Conservation (phyloP, 2,113 vertebrate species). For the Prionailurus bengalensis region DNA sequence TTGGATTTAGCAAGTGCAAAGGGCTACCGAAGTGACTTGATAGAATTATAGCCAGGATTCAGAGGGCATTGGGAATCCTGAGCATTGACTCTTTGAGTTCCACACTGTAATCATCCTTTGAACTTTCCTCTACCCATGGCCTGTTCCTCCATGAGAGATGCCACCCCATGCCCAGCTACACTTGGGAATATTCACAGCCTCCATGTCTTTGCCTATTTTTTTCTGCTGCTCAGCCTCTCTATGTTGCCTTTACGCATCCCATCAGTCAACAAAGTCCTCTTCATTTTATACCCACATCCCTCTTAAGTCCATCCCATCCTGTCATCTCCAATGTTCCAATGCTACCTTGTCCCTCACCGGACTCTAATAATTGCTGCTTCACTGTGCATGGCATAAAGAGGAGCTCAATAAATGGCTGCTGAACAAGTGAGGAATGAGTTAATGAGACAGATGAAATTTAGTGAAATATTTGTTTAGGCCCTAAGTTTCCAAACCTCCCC, state of each 20-base stretch:
- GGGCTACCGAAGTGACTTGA: conserved; percentile 24
- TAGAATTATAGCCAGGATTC: conserved; percentile 55
- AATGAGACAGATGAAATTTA: neutral
- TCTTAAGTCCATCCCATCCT: neutral
- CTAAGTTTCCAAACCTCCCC: neutral
- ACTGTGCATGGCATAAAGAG: neutral
- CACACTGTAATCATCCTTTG: neutral
- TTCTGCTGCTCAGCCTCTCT: neutral
- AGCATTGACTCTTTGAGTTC: conserved; percentile 3
- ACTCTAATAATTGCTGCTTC: neutral
- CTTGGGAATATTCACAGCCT: neutral
- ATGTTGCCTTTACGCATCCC: neutral
- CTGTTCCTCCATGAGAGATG: neutral
- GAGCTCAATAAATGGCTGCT: neutral
- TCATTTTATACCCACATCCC: conserved; percentile 37
- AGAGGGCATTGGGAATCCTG: neutral
- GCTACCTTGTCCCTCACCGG: neutral
- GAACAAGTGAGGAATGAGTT: neutral
- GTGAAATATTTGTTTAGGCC: neutral
- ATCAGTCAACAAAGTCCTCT: neutral
- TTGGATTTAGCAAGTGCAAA: conserved; percentile 69
- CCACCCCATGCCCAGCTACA: neutral
- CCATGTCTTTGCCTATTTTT: neutral
- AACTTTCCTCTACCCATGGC: neutral
- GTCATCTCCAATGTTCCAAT: neutral